Conservation (phyloP, 2,888 invertebrate genomes). For the Netelia inedita region DNA sequence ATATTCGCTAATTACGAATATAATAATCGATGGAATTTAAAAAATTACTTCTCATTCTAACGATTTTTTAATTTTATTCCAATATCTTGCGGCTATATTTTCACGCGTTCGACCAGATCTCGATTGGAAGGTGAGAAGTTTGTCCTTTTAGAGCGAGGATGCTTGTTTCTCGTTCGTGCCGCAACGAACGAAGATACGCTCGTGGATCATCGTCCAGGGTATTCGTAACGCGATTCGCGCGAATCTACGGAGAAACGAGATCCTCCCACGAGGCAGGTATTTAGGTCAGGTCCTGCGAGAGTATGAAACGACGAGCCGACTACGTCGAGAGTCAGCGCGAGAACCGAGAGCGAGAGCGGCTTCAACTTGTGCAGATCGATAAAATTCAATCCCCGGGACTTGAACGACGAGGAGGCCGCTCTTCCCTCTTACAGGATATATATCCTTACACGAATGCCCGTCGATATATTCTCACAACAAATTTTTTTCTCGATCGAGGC, state of each 20-base stretch:
- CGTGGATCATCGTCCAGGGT: slow-evolving; percentile 53
- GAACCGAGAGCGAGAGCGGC: slow-evolving; percentile 54
- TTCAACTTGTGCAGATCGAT: slow-evolving; percentile 65
- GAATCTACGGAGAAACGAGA: slow-evolving; percentile 46
- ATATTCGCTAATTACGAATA: too few relatives aligned
- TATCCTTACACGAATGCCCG: slow-evolving; percentile 13
- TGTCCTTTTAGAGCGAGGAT: slow-evolving; percentile 2
- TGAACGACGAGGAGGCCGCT: slow-evolving; percentile 39
- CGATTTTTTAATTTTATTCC: too few relatives aligned
- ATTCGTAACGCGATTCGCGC: slow-evolving; percentile 58
- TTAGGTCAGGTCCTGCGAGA: slow-evolving; percentile 65
- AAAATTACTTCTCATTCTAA: too few relatives aligned
- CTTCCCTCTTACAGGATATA: slow-evolving; percentile 1
- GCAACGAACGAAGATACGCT: slow-evolving; percentile 15
- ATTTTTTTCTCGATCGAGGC: neutral
- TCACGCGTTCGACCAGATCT: neutral
- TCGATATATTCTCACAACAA: neutral
- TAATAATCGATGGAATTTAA: too few relatives aligned
- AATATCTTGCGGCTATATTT: neutral
- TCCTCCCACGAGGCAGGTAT: slow-evolving; percentile 60
- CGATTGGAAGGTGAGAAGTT: neutral
- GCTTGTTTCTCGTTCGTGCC: slow-evolving; percentile 16
- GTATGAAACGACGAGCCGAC: slow-evolving; percentile 67
- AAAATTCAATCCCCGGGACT: slow-evolving; percentile 70
- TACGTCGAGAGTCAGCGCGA: slow-evolving; percentile 44